These are phyloP conservation scores for Dione vanillae DNA, from an alignment of 2,888 invertebrate genomes.

Conservation along the genomic window DNA sequence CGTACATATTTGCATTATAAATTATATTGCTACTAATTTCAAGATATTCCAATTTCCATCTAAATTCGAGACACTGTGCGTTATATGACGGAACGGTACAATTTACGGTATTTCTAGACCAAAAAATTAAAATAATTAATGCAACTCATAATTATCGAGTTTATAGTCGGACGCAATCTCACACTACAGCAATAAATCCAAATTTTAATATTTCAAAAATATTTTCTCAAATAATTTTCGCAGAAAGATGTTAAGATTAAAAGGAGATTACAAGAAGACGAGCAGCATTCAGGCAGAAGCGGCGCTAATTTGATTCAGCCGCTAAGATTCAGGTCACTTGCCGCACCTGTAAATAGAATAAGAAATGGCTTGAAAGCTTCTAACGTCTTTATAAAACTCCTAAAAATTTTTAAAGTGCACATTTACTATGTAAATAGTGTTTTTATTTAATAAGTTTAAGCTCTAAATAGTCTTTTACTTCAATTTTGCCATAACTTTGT, in stretches of 20 bases:
- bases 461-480: background rate
- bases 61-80: too few species aligned
- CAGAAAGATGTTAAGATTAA: slow-evolving; percentile 37
- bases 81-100: too few species aligned
- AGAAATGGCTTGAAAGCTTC: slow-evolving; percentile 45
- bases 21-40: too few species aligned
- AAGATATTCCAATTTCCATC: too few species aligned
- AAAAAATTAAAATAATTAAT: too few species aligned
- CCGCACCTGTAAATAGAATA: slow-evolving; percentile 59
- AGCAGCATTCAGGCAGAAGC: slow-evolving; percentile 50
- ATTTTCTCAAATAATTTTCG: slow-evolving; percentile 23
- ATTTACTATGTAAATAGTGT: slow-evolving; percentile 11
- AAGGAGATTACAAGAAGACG: slow-evolving; percentile 45
- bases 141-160: too few species aligned
- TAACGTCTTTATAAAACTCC: slow-evolving; percentile 43
- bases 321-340: slow-evolving; percentile 61
- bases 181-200: background rate
- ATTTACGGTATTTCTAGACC: too few species aligned
- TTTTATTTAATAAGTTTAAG: background rate
- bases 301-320: slow-evolving; percentile 63
- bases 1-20: too few species aligned
- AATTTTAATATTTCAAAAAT: slow-evolving; percentile 1
- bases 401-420: slow-evolving; percentile 15
- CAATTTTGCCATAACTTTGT: background rate
- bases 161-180: background rate